Evolutionary conservation across 1,140 invertebrate genomes (phyloP).

Genomic region (Drosophila parvula): DNA sequence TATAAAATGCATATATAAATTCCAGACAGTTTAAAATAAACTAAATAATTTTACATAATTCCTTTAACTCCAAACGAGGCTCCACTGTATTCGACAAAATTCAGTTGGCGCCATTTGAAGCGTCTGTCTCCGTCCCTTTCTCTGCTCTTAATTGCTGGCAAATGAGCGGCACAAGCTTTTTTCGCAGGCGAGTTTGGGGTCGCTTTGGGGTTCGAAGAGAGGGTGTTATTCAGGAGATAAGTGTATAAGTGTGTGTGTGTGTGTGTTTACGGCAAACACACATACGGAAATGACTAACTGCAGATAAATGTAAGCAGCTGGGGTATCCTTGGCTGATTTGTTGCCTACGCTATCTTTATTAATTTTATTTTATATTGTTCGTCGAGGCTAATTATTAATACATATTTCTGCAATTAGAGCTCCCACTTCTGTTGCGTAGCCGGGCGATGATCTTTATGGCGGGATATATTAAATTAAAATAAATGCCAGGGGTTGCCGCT

Average conservation of each 20-base stretch:
- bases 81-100: conserved; percentile 25
- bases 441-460: conserved; percentile 43
- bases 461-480: conserved; percentile 44
- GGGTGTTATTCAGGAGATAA: conserved; percentile 10
- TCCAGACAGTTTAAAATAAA: neutral
- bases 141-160: conserved; percentile 76
- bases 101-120: conserved; percentile 61
- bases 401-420: conserved; percentile 31
- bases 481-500: conserved; percentile 19
- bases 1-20: neutral
- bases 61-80: neutral
- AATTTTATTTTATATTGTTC: conserved; percentile 61
- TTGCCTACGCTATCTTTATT: conserved; percentile 58
- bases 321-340: conserved; percentile 52
- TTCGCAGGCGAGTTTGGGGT: conserved; percentile 24
- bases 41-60: neutral
- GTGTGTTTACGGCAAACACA: conserved; percentile 48
- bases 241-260: neutral
- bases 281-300: conserved; percentile 64
- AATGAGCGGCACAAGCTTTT: conserved; percentile 66
- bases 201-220: conserved; percentile 2
- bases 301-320: conserved; percentile 66
- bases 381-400: conserved; percentile 55
- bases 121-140: conserved; percentile 49
- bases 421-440: conserved; percentile 1